These are phyloP conservation scores for Acanthosepion lycidas DNA, from an alignment of 2,888 invertebrate genomes.

Conservation along the genomic window DNA sequence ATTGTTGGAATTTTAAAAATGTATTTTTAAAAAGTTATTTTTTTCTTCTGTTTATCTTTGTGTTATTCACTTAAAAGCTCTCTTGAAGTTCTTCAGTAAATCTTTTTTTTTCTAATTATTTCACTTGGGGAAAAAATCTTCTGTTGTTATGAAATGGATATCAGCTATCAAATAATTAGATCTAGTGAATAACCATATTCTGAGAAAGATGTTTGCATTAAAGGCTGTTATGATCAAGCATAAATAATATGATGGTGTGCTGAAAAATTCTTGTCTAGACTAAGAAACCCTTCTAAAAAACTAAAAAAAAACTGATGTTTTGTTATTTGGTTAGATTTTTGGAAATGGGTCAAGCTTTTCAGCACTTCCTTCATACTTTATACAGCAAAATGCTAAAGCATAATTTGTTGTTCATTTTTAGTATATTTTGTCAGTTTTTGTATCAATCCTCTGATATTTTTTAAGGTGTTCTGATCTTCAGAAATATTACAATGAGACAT, in stretches of 20 bases:
- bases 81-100: neutral
- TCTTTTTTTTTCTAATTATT: neutral
- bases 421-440: neutral
- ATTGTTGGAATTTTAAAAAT: neutral
- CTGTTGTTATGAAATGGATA: neutral
- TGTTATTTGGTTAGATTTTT: too few species aligned
- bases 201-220: neutral
- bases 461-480: too few species aligned
- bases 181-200: neutral
- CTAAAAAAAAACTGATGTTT: too few species aligned
- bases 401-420: neutral
- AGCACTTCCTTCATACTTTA: neutral
- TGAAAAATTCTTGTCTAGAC: too few species aligned
- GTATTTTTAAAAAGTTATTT: neutral
- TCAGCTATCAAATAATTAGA: neutral
- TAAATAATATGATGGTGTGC: neutral
- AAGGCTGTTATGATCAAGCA: neutral
- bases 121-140: too few species aligned
- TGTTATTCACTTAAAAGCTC: neutral
- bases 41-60: neutral
- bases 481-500: too few species aligned
- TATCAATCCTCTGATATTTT: neutral
- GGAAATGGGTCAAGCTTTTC: too few species aligned
- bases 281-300: too few species aligned
- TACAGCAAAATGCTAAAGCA: neutral